Evolutionary conservation across 2,888 invertebrate species (phyloP), one percentile per base, ranked within the genome.

Genomic region (Perizoma affinitatum): DNA sequence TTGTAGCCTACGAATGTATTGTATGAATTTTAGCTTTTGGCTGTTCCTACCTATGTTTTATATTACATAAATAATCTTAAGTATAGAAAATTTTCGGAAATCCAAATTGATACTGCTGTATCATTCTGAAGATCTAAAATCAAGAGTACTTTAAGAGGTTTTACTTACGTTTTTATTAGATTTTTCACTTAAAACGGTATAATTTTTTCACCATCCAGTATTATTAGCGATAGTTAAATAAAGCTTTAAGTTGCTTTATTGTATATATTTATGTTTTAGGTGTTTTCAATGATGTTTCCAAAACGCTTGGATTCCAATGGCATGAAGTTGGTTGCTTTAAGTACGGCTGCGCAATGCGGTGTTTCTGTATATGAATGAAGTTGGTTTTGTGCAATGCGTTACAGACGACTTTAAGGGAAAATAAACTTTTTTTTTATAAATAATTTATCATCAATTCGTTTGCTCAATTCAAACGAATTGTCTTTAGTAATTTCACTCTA

Each of bases 331-430:
- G 78, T 49, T 42, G 51, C 41, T 53, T 38, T 7, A 22, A 22
- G 6, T 49, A 46, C 63, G 55, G 60, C 80, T 87, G 87, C 87
- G 87, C 87, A 87, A 74, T 87, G 87, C 87, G 84, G 80, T 40
- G 61, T 70, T 73, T 63, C 67, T 62, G 75, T 79, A 78, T 33
- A 74, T 74, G 50, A n/a, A 63, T 78, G 86, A 87, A 81, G 80
- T 79, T 81, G 42, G 69, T 62, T 53, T 4, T 38, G 40, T 44
- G 61, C 61, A 68, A 70, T 73, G 71, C 76, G 74, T 74, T 73
- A 76, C 71, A 71, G 72, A 7, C 4, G 65, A 11, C 40, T 5
- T 35, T 2, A 38, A 38, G 1, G 3, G 47, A 43, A 55, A 55
- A 55, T 43, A 48, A 48, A 55, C 42, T 48, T 22, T 38, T 5